These are phyloP conservation scores for Masnerella sp. DNA, from an alignment of 2,888 invertebrate genomes.

Conservation along the genomic window DNA sequence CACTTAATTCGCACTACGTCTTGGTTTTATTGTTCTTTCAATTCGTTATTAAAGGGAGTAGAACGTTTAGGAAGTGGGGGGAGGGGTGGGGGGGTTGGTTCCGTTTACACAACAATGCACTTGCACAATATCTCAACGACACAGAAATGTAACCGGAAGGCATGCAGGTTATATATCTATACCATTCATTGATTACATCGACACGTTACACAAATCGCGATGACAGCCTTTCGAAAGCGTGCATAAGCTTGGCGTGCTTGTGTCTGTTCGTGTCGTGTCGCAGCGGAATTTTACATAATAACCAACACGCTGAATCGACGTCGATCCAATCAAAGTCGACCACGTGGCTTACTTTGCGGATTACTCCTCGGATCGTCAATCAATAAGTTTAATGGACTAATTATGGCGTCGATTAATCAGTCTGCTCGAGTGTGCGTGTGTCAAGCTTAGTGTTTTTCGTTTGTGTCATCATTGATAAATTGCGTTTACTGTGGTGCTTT, in stretches of 20 bases:
- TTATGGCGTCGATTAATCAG: background rate
- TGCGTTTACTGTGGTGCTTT: constrained; percentile 27
- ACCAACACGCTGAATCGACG: constrained; percentile 5
- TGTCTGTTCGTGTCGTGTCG: constrained; percentile 48
- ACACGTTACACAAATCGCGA: constrained; percentile 48
- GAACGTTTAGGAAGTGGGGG: constrained; percentile 7
- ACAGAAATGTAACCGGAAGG: constrained; percentile 36
- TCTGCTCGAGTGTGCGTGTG: constrained; percentile 4
- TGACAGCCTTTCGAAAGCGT: constrained; percentile 61
- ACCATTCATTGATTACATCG: constrained; percentile 45
- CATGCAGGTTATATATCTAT: constrained; percentile 58
- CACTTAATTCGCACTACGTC: constrained; percentile 18
- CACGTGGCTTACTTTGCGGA: background rate
- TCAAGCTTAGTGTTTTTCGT: constrained; percentile 3
- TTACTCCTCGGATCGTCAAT: too few species aligned
- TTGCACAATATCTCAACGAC: constrained; percentile 42
- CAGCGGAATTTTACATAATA: constrained; percentile 9
- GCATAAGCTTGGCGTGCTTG: constrained; percentile 61
- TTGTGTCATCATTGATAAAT: constrained; percentile 25
- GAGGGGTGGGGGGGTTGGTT: constrained; percentile 14
- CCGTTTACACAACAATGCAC: constrained; percentile 38
- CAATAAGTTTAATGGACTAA: too few species aligned
- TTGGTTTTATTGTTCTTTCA: too few species aligned
- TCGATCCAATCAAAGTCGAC: constrained; percentile 11
- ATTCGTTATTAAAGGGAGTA: background rate